These are phyloP conservation scores for Sinocyclocheilus anophthalmus DNA, from an alignment of 2,113 vertebrate genomes.

Conservation along the genomic window DNA sequence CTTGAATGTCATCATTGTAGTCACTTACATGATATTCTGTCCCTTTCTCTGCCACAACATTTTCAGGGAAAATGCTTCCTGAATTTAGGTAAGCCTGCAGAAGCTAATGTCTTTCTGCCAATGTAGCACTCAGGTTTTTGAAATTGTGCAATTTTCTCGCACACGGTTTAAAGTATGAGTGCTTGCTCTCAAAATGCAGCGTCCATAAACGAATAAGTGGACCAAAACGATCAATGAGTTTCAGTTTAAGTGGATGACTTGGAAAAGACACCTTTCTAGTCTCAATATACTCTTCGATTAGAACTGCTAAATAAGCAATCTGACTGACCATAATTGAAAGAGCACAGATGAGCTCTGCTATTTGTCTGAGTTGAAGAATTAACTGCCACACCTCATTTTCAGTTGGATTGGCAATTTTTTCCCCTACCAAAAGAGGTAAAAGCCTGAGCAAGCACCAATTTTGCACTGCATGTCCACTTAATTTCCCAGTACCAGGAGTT, in stretches of 20 bases:
- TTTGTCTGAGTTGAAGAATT: background rate
- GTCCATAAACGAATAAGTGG: no score
- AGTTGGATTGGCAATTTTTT: background rate
- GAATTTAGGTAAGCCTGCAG: background rate
- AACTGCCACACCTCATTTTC: background rate
- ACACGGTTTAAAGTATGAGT: constrained; percentile 6
- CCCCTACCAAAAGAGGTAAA: background rate
- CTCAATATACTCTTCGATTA: background rate
- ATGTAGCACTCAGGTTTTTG: background rate
- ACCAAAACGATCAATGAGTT: no score
- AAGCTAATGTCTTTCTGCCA: background rate
- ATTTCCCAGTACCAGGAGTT: background rate
- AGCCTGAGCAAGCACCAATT: background rate
- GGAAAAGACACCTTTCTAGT: background rate
- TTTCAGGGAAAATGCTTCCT: no score
- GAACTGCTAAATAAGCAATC: background rate
- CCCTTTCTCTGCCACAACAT: no score
- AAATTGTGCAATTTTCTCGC: constrained; percentile 5
- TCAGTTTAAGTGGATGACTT: background rate
- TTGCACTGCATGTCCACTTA: background rate
- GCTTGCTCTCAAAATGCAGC: background rate
- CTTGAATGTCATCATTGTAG: no score
- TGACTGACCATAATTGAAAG: background rate
- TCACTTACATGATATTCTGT: no score
- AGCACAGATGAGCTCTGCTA: background rate